Evolutionary conservation across 2,113 vertebrate genomes (phyloP).

Genomic region (Oreochromis niloticus): DNA sequence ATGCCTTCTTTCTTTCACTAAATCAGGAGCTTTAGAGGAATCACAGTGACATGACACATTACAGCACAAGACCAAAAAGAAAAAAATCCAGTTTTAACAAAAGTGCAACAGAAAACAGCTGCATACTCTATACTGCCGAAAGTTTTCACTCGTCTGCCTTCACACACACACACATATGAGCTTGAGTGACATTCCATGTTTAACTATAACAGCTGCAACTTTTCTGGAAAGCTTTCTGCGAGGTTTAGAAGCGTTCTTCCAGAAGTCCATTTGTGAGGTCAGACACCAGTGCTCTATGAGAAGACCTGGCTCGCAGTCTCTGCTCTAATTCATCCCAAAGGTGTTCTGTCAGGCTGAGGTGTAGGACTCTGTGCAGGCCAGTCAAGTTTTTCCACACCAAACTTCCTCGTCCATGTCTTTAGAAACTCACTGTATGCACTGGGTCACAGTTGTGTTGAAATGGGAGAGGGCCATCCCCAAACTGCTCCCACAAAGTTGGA

Average conservation of each 20-base stretch:
- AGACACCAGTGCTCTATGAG: background rate
- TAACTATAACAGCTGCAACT: background rate
- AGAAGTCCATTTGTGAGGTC: background rate
- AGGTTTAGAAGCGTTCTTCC: background rate
- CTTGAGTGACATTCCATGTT: background rate
- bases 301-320: background rate
- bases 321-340: background rate
- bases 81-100: background rate
- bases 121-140: background rate
- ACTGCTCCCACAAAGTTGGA: background rate
- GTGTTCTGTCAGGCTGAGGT: background rate
- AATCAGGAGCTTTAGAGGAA: background rate
- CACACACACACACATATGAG: background rate
- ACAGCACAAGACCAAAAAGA: background rate
- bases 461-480: background rate
- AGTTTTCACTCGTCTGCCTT: background rate
- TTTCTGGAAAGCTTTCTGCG: background rate
- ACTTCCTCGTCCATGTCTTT: background rate
- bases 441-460: background rate
- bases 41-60: background rate
- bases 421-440: background rate
- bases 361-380: background rate
- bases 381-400: background rate
- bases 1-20: background rate
- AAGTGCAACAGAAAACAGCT: background rate